A percentile compares a stretch with the other conserved stretches of the same genome.
phyloP scores from a whole-genome alignment of 2,888 invertebrate genomes.

The Stenolophus ochropezus region DNA sequence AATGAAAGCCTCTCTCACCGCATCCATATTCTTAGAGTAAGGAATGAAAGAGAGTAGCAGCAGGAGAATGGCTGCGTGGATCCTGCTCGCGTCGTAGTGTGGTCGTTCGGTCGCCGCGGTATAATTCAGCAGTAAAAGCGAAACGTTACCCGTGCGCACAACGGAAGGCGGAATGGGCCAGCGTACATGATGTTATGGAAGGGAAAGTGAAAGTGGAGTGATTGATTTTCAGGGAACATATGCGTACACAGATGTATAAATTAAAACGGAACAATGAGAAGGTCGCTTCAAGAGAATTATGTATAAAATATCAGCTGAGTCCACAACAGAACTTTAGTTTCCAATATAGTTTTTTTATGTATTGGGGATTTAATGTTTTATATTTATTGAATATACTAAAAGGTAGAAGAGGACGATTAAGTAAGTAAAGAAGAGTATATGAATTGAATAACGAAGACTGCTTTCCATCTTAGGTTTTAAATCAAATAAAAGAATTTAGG shows the following conservation, averaged over 20 bases:
- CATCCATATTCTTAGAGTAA: neutral
- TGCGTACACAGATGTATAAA: neutral
- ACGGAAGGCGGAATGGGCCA: neutral
- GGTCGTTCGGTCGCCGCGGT: neutral
- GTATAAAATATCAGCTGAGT: too few relatives aligned
- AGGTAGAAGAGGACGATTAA: too few relatives aligned
- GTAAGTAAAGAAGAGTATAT: too few relatives aligned
- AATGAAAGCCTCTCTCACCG: neutral
- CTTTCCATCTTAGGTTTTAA: too few relatives aligned
- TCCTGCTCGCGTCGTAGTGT: neutral
- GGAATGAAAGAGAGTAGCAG: neutral
- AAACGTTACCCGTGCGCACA: constrained; percentile 25
- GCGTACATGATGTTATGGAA: neutral
- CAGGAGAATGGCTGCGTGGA: neutral
- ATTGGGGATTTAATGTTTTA: too few relatives aligned
- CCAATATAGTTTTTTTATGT: too few relatives aligned
- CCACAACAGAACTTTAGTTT: too few relatives aligned
- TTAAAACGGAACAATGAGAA: neutral
- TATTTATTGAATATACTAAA: too few relatives aligned
- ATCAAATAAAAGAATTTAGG: too few relatives aligned
- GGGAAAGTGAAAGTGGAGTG: neutral
- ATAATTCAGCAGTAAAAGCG: constrained; percentile 55
- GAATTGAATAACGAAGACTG: too few relatives aligned
- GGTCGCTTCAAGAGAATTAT: too few relatives aligned
- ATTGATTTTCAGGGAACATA: neutral